Evolutionary conservation across 2,888 invertebrate genomes (phyloP).

Genomic region (Papilio gigon): DNA sequence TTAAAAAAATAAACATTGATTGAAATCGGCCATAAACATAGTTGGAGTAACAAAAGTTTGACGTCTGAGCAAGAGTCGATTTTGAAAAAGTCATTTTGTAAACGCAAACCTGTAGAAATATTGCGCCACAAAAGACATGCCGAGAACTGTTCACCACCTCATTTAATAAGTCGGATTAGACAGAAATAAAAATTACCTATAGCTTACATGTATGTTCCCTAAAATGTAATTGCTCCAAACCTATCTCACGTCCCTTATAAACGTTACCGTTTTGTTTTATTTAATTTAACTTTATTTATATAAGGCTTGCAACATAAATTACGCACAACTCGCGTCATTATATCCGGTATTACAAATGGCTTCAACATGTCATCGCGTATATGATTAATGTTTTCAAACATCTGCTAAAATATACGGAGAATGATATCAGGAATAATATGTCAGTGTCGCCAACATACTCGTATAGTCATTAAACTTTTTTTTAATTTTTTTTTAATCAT

Average conservation of each 20-base stretch:
- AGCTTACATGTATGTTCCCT: too few species aligned
- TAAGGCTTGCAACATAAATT: conserved; percentile 19
- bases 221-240: background rate
- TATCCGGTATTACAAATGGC: conserved; percentile 30
- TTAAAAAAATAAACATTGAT: too few species aligned
- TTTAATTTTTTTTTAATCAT: background rate
- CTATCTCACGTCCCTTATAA: background rate
- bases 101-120: too few species aligned
- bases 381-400: conserved; percentile 34
- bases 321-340: conserved; percentile 17
- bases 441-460: conserved; percentile 18
- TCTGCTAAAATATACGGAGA: conserved; percentile 30
- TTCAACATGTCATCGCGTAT: conserved; percentile 32
- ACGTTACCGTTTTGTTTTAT: background rate
- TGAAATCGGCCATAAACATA: too few species aligned
- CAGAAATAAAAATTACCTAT: too few species aligned
- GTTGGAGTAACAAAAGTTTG: too few species aligned
- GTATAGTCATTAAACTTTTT: conserved; percentile 23
- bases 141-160: too few species aligned
- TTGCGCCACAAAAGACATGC: too few species aligned
- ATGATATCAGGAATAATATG: conserved; percentile 32
- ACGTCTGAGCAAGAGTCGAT: too few species aligned
- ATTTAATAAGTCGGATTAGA: too few species aligned
- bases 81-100: too few species aligned
- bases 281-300: background rate